A percentile compares a stretch with the other conserved stretches of the same genome.
Conservation (phyloP, 2,888 invertebrate genomes). For the Cheilosia variabilis region DNA sequence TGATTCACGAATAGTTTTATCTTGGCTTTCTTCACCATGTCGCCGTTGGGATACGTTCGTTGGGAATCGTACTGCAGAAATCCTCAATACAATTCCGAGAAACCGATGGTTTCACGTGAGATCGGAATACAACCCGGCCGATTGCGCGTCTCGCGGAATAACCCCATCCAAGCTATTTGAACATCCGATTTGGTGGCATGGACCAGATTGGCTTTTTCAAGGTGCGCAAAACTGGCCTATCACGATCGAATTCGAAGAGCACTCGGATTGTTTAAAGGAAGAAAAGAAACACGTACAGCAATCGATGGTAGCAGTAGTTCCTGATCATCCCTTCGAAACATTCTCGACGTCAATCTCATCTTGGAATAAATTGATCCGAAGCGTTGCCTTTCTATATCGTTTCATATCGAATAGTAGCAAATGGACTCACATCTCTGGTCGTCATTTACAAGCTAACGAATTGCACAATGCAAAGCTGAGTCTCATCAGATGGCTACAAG, state of each 20-base stretch:
- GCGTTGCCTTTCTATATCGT: background rate
- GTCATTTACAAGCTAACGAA: too few relatives aligned
- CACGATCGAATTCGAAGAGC: background rate
- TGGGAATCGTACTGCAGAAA: background rate
- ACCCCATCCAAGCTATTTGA: too few relatives aligned
- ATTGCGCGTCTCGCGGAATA: background rate
- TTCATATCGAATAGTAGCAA: background rate
- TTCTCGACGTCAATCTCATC: too few relatives aligned
- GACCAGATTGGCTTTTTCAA: too few relatives aligned
- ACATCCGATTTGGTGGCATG: too few relatives aligned
- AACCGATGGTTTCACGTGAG: background rate
- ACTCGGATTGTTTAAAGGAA: background rate
- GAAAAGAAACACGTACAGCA: conserved; percentile 1
- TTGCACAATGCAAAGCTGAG: background rate
- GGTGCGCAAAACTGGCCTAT: background rate
- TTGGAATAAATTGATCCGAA: background rate
- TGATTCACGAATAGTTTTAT: background rate
- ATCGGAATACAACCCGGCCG: background rate
- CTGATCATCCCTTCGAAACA: too few relatives aligned
- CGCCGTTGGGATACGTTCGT: conserved; percentile 2
- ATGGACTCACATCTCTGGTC: background rate
- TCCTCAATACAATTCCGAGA: background rate
- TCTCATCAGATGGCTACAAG: conserved; percentile 6
- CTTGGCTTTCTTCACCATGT: background rate
- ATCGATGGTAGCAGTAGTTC: background rate